A percentile compares a stretch with the other conserved stretches of the same genome.
phyloP scores from a whole-genome alignment of 2,113 vertebrate genomes.

The Thinocorus orbignyianus region DNA sequence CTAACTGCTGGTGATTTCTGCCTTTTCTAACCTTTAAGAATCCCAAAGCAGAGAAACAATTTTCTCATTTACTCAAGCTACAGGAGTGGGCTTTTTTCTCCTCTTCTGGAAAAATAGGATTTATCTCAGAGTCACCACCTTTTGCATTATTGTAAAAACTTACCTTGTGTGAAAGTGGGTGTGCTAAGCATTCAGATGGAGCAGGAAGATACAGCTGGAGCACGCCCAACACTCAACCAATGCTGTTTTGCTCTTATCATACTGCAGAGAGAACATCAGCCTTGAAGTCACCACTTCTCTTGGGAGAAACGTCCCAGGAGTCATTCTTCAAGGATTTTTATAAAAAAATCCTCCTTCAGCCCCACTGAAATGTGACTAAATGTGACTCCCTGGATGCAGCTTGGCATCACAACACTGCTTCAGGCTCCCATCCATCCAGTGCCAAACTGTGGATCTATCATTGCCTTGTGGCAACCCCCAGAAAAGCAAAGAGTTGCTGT shows the following conservation, averaged over 20 bases:
- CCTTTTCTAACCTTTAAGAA: constrained; percentile 16
- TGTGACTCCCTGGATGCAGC: background rate
- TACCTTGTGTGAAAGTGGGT: background rate
- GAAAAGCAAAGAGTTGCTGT: background rate
- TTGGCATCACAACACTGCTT: background rate
- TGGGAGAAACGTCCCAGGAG: background rate
- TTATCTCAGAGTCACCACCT: background rate
- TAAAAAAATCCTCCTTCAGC: background rate
- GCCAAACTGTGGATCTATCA: background rate
- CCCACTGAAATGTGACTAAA: background rate
- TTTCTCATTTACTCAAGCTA: background rate
- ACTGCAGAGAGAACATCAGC: background rate
- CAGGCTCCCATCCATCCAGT: background rate
- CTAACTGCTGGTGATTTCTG: constrained; percentile 23
- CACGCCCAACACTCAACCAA: background rate
- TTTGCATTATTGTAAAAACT: background rate
- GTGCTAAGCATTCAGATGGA: background rate
- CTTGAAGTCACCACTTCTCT: background rate
- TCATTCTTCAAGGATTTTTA: background rate
- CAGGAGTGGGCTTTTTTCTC: background rate
- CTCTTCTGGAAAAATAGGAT: background rate
- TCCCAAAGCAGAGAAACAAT: background rate
- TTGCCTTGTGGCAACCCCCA: background rate
- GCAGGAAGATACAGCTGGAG: background rate
- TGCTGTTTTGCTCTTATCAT: background rate